Percentiles rank a stretch among this genome's conserved stretches.
Evolutionary conservation across 2,888 invertebrate species (phyloP).

Genomic region (Aethes cnicana): DNA sequence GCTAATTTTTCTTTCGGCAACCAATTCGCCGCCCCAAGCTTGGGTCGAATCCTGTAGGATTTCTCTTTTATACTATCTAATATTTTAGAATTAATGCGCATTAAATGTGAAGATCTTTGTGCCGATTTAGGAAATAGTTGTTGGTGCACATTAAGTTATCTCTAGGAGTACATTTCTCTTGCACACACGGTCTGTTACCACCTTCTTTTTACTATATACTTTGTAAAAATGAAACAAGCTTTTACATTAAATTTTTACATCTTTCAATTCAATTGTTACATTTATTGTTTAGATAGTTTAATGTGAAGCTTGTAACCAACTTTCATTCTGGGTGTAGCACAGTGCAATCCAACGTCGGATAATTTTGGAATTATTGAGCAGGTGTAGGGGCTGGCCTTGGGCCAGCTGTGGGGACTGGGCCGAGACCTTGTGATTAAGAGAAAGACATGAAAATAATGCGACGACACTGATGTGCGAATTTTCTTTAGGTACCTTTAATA

Average conservation of each 20-base stretch:
- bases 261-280: neutral
- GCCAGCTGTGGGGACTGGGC: too few relatives aligned
- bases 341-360: neutral
- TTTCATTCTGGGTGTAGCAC: conserved; percentile 19
- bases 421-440: conserved; percentile 54
- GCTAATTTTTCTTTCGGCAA: conserved; percentile 57
- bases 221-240: conserved; percentile 46
- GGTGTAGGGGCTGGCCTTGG: too few relatives aligned
- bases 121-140: conserved; percentile 55
- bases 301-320: conserved; percentile 33
- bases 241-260: conserved; percentile 23
- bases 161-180: conserved; percentile 59
- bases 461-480: conserved; percentile 56
- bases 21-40: conserved; percentile 42
- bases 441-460: conserved; percentile 47
- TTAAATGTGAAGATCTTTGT: conserved; percentile 57
- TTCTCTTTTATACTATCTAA: conserved; percentile 40
- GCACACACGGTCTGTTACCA: conserved; percentile 46
- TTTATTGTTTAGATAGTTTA: conserved; percentile 31
- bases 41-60: conserved; percentile 38
- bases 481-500: conserved; percentile 65
- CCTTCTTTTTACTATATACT: conserved; percentile 42
- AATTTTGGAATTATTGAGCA: neutral
- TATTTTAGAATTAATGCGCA: conserved; percentile 40
- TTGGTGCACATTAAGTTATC: conserved; percentile 61